A percentile compares a stretch with the other conserved stretches of the same genome.
phyloP scores from a whole-genome alignment of 1,140 invertebrate species.

The Vollenhovia emeryi region DNA sequence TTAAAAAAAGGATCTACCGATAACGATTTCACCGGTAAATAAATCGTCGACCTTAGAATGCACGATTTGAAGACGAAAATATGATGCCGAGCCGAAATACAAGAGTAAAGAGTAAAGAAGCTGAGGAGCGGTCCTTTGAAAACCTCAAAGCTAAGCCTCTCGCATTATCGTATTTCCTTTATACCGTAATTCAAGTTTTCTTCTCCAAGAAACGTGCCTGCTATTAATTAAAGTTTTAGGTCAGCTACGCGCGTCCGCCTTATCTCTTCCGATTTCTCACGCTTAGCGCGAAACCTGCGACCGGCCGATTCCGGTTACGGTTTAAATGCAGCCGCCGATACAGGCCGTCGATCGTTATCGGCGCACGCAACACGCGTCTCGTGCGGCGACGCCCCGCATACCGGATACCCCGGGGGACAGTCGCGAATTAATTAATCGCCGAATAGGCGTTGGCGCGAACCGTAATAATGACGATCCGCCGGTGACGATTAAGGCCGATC shows the following conservation, averaged over 20 bases:
- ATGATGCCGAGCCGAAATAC: no score
- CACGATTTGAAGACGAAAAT: neutral
- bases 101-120: neutral
- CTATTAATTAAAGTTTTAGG: neutral
- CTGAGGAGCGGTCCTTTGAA: neutral
- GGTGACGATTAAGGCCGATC: constrained; percentile 76
- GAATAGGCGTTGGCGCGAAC: constrained; percentile 65
- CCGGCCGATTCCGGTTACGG: neutral
- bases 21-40: neutral
- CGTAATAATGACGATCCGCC: constrained; percentile 72
- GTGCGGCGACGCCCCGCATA: neutral
- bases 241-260: neutral
- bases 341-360: neutral
- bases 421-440: constrained; percentile 68
- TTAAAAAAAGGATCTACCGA: neutral
- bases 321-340: neutral
- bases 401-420: constrained; percentile 21
- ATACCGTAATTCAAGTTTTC: neutral
- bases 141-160: neutral
- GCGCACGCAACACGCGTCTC: neutral
- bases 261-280: neutral
- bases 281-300: neutral
- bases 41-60: neutral
- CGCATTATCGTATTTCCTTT: neutral
- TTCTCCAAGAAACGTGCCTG: neutral